Base-by-base conservation (phyloP, 2,113 vertebrate species). In the Pituophis catenifer region DNA sequence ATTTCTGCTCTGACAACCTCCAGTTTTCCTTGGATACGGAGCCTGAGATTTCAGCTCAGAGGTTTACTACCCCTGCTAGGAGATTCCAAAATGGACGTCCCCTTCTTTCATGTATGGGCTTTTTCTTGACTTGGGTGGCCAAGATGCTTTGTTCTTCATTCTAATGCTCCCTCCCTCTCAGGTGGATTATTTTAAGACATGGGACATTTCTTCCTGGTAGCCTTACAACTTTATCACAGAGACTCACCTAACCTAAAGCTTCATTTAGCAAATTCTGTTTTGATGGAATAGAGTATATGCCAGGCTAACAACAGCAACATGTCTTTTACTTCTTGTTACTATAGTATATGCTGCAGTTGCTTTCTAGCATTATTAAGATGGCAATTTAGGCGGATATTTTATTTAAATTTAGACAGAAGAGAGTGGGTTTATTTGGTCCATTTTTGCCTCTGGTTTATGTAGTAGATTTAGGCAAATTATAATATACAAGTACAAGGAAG, bases 361-460 rank as follows among this genome's bases (percentile, higher is more conserved):
- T 94, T 93, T 91, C 57, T 65, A 87, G 13, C 90, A 94, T 93
- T 65, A 89, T 24, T 93, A 29, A 94, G 92, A 94, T 91, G 91
- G 90, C 90, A 1, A 55, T 24, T 57, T 58, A 93, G 15, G 89
- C 0, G 0, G 90, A 94, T 65, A 65, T 65, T 65, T 65, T n/a
- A 65, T n/a, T 65, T 65, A 65, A 12, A 59, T 3, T 23, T 59
- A 59, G 23, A 65, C 62, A 65, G 26, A 65, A 65, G 24, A 65
- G 26, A 65, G 62, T 65, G 62, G 11, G 11, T 65, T 65, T 65
- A 65, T 65, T 65, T 65, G 62, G 26, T 29, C 44, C 90, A 57
- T 92, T 91, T 94, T 93, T 92, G 81, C 62, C 26, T 92, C 93
- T 96, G 65, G 93, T 97, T 70, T 97, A 95, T 91, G 85, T 86